Evolutionary conservation across 1,140 invertebrate species (phyloP).

Genomic region (Tetramorium alpestre): DNA sequence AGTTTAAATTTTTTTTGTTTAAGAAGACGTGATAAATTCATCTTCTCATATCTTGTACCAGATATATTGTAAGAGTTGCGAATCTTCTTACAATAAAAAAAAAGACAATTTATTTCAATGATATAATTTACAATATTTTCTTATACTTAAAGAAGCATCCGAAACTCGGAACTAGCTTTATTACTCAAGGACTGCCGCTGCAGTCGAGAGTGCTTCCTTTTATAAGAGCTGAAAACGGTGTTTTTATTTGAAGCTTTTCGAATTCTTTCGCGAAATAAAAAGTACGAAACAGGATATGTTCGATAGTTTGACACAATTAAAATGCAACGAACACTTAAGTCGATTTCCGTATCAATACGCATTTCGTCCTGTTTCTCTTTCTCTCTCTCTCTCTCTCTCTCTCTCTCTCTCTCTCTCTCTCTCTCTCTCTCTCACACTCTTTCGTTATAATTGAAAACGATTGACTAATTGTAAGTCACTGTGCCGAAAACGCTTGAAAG

Average conservation of each 20-base stretch:
- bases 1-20: not conserved
- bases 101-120: too few relatives aligned
- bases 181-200: too few relatives aligned
- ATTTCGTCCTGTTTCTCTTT: not conserved
- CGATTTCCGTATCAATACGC: conserved; percentile 29
- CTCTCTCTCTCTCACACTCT: not conserved
- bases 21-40: not conserved
- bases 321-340: conserved; percentile 37
- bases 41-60: not conserved
- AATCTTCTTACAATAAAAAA: too few relatives aligned
- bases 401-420: not conserved
- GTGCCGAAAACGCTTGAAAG: conserved; percentile 23
- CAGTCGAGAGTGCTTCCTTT: too few relatives aligned
- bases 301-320: conserved; percentile 32
- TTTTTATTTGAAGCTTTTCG: not conserved
- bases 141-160: too few relatives aligned
- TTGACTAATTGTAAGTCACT: conserved; percentile 9
- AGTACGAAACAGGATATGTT: not conserved
- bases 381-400: not conserved
- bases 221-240: too few relatives aligned
- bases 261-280: not conserved
- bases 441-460: conserved; percentile 14
- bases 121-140: too few relatives aligned
- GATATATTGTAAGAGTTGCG: too few relatives aligned
- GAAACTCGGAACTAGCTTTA: too few relatives aligned